Base-by-base conservation (phyloP, 2,888 invertebrate species). In the Dryococelus australis region DNA sequence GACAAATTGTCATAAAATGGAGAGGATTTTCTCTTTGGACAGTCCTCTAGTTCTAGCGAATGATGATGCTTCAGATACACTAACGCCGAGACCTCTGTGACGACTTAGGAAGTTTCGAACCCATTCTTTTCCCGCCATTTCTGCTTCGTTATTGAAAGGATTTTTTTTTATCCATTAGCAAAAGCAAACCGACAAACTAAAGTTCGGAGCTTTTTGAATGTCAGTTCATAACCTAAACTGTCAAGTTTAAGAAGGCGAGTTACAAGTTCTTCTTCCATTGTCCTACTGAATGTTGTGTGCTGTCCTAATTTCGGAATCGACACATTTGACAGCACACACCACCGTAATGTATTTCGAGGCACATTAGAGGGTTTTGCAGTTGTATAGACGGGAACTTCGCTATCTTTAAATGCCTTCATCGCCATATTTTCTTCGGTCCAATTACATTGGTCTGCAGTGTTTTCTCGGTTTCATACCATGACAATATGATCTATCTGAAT, bases 11-110 rank as follows among this genome's bases (percentile, higher is more conserved):
- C 81, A 81, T 81, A 81, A 35, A 27, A 81, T 81, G 9, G 27
- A 81, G 81, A 81, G n/a, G 20, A 81, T 81, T 81, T 81, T 81
- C 81, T 81, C 81, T 81, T 81, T 81, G 27, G 81, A 81, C 81
- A 81, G 12, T 20, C 81, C 81, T 81, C 81, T 81, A 35, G 81
- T 26, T 35, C 81, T 35, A 27, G 81, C 81, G 20, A 81, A 26
- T 81, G 81, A 81, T 27, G 26, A 27, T 27, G 81, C 26, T 81
- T 27, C 81, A 27, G 81, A 27, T 13, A 81, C 81, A 81, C 35
- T 9, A 27, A 81, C 27, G 26, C 81, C 26, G 12, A 65, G 81
- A 81, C 8, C 28, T 81, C 26, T 81, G 81, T 81, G 81, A 26
- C 81, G 81, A 27, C 81, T 27, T 35, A 81, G 20, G 20, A 35